Evolutionary conservation across 2,113 vertebrate species (phyloP).

Genomic region (Sinocyclocheilus rhinocerous): DNA sequence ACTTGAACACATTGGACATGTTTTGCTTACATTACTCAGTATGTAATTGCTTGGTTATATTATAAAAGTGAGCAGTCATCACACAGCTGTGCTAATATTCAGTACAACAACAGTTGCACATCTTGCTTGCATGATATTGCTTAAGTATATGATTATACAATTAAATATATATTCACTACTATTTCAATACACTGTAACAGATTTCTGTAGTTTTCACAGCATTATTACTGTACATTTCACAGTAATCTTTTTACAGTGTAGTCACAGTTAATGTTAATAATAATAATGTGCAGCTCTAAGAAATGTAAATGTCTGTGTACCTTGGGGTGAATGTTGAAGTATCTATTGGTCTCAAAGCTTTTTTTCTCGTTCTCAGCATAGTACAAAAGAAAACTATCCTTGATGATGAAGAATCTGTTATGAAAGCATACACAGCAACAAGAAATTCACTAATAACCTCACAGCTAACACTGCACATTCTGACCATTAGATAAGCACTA

Average conservation of each 20-base stretch:
- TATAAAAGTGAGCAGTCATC: not conserved
- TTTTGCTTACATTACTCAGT: not conserved
- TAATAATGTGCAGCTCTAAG: not conserved
- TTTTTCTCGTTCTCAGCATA: conserved; percentile 93
- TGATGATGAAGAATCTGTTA: conserved; percentile 95
- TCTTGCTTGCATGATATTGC: not conserved
- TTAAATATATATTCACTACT: not conserved
- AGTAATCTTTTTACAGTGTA: too few species aligned
- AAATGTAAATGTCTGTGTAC: conserved; percentile 69
- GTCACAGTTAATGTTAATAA: not conserved
- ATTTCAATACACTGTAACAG: not conserved
- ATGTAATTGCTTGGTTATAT: not conserved
- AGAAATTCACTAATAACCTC: not conserved
- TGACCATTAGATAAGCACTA: not conserved
- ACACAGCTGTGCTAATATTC: not conserved
- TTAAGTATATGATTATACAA: not conserved
- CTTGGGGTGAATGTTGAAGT: conserved; percentile 98
- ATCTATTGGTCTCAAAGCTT: conserved; percentile 91
- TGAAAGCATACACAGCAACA: conserved; percentile 47
- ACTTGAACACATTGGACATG: not conserved
- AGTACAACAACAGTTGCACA: not conserved
- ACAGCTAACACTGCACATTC: not conserved
- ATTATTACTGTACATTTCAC: too few species aligned
- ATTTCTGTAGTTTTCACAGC: too few species aligned
- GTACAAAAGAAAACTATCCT: conserved; percentile 96